Conservation (phyloP, 2,113 vertebrate species). For the Ranitomeya variabilis region DNA sequence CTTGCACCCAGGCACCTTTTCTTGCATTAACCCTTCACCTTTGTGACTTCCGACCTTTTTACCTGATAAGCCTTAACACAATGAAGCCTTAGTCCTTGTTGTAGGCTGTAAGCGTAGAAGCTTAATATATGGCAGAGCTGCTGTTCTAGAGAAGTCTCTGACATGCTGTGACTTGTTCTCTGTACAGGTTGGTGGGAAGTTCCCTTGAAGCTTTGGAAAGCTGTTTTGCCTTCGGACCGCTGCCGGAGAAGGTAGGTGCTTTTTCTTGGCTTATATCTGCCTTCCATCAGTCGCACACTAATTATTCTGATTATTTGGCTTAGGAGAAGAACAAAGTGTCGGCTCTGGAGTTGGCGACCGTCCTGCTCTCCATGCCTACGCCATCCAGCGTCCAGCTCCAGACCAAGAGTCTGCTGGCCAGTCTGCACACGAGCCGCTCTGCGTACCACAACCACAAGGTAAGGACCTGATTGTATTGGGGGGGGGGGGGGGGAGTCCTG, state of each 20-base stretch:
- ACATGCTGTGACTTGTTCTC: constrained; percentile 65
- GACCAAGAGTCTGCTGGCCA: constrained; percentile 95
- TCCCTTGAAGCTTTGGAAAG: constrained; percentile 97
- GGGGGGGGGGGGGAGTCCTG: not conserved
- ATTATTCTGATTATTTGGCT: not conserved
- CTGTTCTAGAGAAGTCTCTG: no score
- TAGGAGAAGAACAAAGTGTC: constrained; percentile 93
- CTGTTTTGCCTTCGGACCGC: constrained; percentile 93
- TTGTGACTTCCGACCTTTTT: not conserved
- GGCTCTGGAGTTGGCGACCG: constrained; percentile 91
- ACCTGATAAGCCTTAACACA: not conserved
- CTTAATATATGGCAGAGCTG: not conserved
- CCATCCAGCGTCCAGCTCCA: constrained; percentile 95
- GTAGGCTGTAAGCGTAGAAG: not conserved
- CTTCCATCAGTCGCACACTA: not conserved
- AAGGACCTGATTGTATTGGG: not conserved
- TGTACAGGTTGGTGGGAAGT: constrained; percentile 93
- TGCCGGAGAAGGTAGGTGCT: constrained; percentile 89
- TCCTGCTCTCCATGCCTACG: constrained; percentile 92
- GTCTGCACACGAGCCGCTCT: constrained; percentile 93
- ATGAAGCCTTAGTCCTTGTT: not conserved
- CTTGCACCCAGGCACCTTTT: constrained; percentile 32
- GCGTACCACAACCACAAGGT: constrained; percentile 99
- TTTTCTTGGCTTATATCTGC: not conserved
- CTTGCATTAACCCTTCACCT: constrained; percentile 31